These are phyloP conservation scores for Heliothis virescens DNA, from an alignment of 1,140 invertebrate species.

Conservation along the genomic window DNA sequence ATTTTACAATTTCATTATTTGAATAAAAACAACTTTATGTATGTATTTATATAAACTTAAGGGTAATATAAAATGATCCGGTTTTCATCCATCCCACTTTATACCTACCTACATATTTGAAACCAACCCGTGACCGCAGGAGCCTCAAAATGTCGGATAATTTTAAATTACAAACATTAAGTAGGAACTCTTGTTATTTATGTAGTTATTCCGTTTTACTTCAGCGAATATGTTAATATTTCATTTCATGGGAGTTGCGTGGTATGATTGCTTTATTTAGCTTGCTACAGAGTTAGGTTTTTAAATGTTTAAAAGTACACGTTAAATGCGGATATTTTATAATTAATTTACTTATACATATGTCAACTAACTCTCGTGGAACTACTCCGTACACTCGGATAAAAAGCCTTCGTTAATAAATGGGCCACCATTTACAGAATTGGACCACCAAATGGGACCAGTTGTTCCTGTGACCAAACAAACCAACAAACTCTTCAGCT, in stretches of 20 bases:
- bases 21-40: background rate
- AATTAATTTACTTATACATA: too few relatives aligned
- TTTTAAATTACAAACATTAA: constrained; percentile 18
- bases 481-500: too few relatives aligned
- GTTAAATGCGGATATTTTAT: too few relatives aligned
- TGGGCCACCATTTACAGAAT: too few relatives aligned
- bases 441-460: too few relatives aligned
- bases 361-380: too few relatives aligned
- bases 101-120: background rate
- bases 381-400: too few relatives aligned
- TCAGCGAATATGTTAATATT: background rate
- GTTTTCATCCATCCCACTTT: background rate
- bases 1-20: too few relatives aligned
- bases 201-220: background rate
- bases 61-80: constrained; percentile 23
- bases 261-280: background rate
- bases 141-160: constrained; percentile 9
- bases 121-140: constrained; percentile 24
- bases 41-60: background rate
- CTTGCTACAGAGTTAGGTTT: background rate
- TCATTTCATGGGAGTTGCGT: constrained; percentile 2
- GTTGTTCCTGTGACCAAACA: too few relatives aligned
- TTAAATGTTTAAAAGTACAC: background rate
- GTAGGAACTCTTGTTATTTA: background rate
- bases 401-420: too few relatives aligned